Base-by-base conservation (phyloP, 2,113 vertebrate genomes). In the Mixornis gularis region DNA sequence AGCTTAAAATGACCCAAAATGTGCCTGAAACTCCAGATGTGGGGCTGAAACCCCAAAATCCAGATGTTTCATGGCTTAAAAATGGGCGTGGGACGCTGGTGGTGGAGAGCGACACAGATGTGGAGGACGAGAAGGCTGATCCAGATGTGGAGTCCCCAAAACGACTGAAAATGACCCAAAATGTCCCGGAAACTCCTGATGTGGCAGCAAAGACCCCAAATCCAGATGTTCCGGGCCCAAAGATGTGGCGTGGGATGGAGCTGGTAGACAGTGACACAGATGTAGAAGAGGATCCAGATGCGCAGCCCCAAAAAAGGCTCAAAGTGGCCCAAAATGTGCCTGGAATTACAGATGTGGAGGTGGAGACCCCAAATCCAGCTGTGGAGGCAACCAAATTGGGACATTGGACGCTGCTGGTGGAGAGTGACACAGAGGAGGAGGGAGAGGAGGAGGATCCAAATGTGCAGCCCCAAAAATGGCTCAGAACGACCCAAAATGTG, bases 111-210 rank as follows among this genome's bases (percentile, higher is more conserved):
- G 63, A 76, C 41, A 81, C 83, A 6, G 89, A 81, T 32, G 63
- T 64, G 82, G 89, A 86, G 24, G 49, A 56, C 7, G 65, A 27
- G 25, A 22, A 12, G 17, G 48, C 34, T 13, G 9, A 34, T 53
- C 30, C 58, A 51, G 73, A 62, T 51, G 29, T 41, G 22, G 17
- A 12, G 12, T 5, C n/a, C 20, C 20, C 7, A 0, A 8, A 38
- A 48, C n/a, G 0, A 5, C 41, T 24, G 15, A 17, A 21, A 40
- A 21, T 1, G 0, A 9, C n/a, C 20, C 51, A 2, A 12, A 79
- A 24, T 0, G 0, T 4, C 4, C n/a, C 16, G 0, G n/a, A 17
- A 30, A 2, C 5, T 8, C 43, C 15, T 18, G 69, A 40, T 26
- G 5, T 13, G 3, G 12, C 4, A 3, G 1, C 30, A 16, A 43